A percentile compares a stretch with the other conserved stretches of the same genome.
phyloP scores from a whole-genome alignment of 2,888 invertebrate genomes.

The Acronicta aceris region DNA sequence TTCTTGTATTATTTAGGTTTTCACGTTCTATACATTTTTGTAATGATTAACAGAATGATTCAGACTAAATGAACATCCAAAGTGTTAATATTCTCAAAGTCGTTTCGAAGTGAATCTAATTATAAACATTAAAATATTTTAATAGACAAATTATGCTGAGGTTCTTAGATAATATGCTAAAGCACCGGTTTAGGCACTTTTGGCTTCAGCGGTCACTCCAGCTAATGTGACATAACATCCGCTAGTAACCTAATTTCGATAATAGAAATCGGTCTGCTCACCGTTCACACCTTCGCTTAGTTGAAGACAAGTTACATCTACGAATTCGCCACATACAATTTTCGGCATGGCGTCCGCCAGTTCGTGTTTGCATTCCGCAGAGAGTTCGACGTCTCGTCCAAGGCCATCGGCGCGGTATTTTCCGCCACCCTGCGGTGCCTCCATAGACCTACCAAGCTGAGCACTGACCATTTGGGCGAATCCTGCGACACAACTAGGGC shows the following conservation, averaged over 20 bases:
- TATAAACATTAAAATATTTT: slow-evolving; percentile 23
- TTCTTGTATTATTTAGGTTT: slow-evolving; percentile 18
- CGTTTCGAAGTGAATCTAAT: slow-evolving; percentile 35
- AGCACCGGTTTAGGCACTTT: slow-evolving; percentile 7
- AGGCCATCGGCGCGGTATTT: slow-evolving; percentile 70
- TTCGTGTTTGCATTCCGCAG: slow-evolving; percentile 83
- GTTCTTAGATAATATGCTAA: not conserved
- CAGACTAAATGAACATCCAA: slow-evolving; percentile 23
- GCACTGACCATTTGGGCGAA: slow-evolving; percentile 56
- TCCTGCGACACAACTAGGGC: slow-evolving; percentile 31
- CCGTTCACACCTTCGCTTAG: slow-evolving; percentile 28
- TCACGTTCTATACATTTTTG: slow-evolving; percentile 14
- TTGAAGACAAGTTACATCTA: slow-evolving; percentile 43
- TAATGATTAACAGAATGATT: slow-evolving; percentile 34
- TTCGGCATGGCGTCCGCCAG: slow-evolving; percentile 76
- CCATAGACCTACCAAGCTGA: slow-evolving; percentile 57
- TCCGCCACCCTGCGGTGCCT: slow-evolving; percentile 73
- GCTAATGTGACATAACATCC: slow-evolving; percentile 28
- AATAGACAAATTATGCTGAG: slow-evolving; percentile 6
- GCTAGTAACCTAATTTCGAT: slow-evolving; percentile 33
- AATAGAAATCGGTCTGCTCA: not conserved
- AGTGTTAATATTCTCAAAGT: slow-evolving; percentile 36
- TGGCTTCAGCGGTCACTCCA: slow-evolving; percentile 8
- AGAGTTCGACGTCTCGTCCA: slow-evolving; percentile 82
- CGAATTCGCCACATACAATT: slow-evolving; percentile 59